These are phyloP conservation scores for Drosophila picticornis DNA, from an alignment of 2,888 invertebrate genomes.

Conservation along the genomic window DNA sequence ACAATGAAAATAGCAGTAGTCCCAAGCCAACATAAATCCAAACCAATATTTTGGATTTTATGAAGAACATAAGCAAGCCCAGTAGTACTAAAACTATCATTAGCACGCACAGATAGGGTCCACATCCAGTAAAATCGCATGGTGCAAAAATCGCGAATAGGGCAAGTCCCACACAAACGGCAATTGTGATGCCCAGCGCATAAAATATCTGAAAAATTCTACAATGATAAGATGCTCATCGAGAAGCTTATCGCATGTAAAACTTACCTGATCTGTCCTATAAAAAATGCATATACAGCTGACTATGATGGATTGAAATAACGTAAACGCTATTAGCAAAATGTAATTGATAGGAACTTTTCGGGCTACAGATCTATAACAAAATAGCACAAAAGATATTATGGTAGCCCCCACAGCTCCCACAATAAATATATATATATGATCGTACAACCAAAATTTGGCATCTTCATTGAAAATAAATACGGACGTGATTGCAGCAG, in stretches of 20 bases:
- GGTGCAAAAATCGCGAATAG: slow-evolving; percentile 55
- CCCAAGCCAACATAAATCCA: slow-evolving; percentile 12
- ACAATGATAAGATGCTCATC: neutral
- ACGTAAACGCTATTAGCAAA: slow-evolving; percentile 25
- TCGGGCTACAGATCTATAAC: slow-evolving; percentile 18
- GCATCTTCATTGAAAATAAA: neutral
- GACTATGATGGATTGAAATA: slow-evolving; percentile 5
- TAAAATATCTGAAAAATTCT: slow-evolving; percentile 35
- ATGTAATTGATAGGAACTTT: slow-evolving; percentile 41
- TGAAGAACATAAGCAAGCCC: neutral
- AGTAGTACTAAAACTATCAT: neutral
- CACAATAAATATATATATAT: neutral
- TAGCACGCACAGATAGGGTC: slow-evolving; percentile 9
- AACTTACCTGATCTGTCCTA: slow-evolving; percentile 9
- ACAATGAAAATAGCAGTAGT: slow-evolving; percentile 24
- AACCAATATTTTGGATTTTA: neutral
- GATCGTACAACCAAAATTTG: rapidly evolving
- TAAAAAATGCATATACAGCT: rapidly evolving
- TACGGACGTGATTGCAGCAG: neutral
- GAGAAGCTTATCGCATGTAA: neutral
- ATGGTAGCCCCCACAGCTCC: neutral
- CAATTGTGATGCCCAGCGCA: slow-evolving; percentile 36
- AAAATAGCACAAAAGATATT: neutral
- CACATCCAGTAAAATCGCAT: slow-evolving; percentile 63
- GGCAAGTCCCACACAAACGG: slow-evolving; percentile 14